phyloP scores from a whole-genome alignment of 1,140 invertebrate species.

The Brachystomella parvula region DNA sequence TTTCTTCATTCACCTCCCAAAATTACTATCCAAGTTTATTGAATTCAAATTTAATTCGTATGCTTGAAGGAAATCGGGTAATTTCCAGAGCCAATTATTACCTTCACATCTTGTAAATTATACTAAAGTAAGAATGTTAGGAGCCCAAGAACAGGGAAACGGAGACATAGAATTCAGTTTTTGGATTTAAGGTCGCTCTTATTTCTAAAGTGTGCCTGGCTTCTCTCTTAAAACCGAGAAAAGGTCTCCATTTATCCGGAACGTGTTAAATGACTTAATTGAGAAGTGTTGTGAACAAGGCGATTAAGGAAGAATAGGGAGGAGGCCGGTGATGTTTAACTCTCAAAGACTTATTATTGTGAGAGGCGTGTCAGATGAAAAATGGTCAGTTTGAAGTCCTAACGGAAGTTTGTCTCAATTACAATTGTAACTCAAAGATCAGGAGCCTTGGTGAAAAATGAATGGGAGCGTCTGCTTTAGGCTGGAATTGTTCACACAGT shows the following conservation, averaged over 20 bases:
- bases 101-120: too few relatives aligned
- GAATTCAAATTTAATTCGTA: background rate
- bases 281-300: slow-evolving; percentile 12
- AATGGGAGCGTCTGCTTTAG: background rate
- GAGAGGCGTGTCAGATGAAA: background rate
- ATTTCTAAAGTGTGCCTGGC: too few relatives aligned
- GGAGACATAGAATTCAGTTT: too few relatives aligned
- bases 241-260: too few relatives aligned
- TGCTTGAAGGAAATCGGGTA: background rate
- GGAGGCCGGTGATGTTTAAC: background rate
- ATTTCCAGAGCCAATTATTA: too few relatives aligned
- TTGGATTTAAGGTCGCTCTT: too few relatives aligned
- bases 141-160: too few relatives aligned
- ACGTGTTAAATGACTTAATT: slow-evolving; percentile 7
- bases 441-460: background rate
- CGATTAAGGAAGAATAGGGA: background rate
- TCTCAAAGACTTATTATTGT: background rate
- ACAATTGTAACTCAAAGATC: background rate
- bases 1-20: background rate
- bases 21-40: background rate
- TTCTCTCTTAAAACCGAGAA: too few relatives aligned
- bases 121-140: too few relatives aligned
- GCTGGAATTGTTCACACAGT: background rate
- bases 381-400: background rate
- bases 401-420: slow-evolving; percentile 4